Evolutionary conservation across 1,140 invertebrate species (phyloP), one percentile per base, ranked within the genome.

Genomic region (Cherax destructor): DNA sequence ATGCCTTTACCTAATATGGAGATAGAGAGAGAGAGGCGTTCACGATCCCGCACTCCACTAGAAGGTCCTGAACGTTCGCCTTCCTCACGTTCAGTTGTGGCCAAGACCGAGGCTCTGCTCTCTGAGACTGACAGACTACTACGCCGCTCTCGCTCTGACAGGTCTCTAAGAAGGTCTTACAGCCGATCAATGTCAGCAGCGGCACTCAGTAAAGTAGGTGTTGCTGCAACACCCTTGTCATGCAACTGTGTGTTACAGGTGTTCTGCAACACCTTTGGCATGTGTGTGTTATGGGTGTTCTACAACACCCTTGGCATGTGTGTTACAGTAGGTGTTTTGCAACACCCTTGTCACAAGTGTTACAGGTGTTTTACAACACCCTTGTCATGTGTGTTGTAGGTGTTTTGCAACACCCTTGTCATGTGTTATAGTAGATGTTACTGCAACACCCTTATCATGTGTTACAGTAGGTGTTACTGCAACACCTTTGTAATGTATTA

Each of bases 101-200:
- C 89, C 3, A 77, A 93, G 50, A 90, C 92, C n/a, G 92, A 93
- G 52, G 84, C 84, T 41, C 69, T 93, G 7, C 87, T 93, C 47
- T 92, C 92, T 2, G 90, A 93, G 69, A 93, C 92, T 52, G 92
- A 93, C 78, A 61, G 91, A 24, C 47, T 93, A 3, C 87, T 93
- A 18, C 78, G 86, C 21, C 89, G 91, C 72, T 91, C 92, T 16
- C 86, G 92, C 21, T 93, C 92, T 21, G 83, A 90, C 84, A 91
- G 92, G 65, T 93, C 92, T 52, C 83, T 93, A 6, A 88, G 91
- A 59, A 92, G 91, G 52, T 93, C 92, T 30, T 93, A 91, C 78
- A 89, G 86, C 88, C 69, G 90, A 16, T 92, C 92, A 50, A 30
- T 93, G 21, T 93, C 90, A 47, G 72, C 79, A 69, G 90, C 91